A percentile compares a stretch with the other conserved stretches of the same genome.
These are phyloP conservation scores for Archips crataeganus DNA, from an alignment of 2,888 invertebrate species.

Conservation along the genomic window DNA sequence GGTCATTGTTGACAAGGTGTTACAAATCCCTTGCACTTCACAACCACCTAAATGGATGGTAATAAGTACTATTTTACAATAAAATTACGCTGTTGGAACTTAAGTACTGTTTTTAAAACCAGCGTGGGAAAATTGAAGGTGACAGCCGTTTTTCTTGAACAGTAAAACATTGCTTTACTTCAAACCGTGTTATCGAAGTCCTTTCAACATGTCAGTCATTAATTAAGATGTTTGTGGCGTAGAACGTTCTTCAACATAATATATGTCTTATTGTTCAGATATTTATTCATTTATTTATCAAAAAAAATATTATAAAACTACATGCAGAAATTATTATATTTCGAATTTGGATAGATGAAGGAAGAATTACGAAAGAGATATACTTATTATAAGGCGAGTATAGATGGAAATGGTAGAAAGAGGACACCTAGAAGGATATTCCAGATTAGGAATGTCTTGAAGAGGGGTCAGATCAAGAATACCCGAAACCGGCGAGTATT, in stretches of 20 bases:
- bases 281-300: no score
- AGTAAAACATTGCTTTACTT: constrained; percentile 19
- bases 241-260: background rate
- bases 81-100: background rate
- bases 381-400: no score
- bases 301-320: no score
- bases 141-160: constrained; percentile 22
- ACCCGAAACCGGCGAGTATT: no score
- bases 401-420: no score
- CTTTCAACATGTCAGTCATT: background rate
- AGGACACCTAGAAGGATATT: no score
- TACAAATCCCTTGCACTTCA: constrained; percentile 8
- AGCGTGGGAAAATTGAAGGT: constrained; percentile 66
- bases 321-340: no score
- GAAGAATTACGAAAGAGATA: no score
- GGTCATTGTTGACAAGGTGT: constrained; percentile 6
- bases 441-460: no score
- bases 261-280: no score
- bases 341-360: no score
- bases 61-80: constrained; percentile 21
- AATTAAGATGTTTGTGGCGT: background rate
- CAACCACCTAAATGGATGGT: constrained; percentile 19
- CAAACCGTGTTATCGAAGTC: constrained; percentile 4
- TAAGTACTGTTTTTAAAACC: constrained; percentile 39
- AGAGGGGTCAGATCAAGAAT: no score